These are phyloP conservation scores for Papilio aristodemus DNA, from an alignment of 1,140 invertebrate genomes.

Conservation along the genomic window DNA sequence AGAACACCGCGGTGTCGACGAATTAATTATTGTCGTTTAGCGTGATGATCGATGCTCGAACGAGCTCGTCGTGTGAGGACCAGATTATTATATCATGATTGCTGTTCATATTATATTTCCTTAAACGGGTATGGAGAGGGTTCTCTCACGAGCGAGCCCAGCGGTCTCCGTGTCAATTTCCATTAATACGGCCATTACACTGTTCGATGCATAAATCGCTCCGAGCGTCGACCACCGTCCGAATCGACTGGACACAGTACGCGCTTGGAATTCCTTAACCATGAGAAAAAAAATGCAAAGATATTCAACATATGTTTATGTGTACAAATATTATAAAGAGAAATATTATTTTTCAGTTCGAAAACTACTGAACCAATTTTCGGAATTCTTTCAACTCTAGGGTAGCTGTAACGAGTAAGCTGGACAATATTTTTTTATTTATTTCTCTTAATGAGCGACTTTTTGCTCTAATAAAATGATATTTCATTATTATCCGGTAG, in stretches of 20 bases:
- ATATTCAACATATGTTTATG: neutral
- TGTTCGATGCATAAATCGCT: conserved; percentile 66
- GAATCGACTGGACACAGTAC: neutral
- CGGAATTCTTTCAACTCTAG: no score
- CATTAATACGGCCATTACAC: conserved; percentile 68
- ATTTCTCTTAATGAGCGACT: no score
- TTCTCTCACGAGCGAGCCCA: conserved; percentile 50
- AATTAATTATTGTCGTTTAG: conserved; percentile 58
- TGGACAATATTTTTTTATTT: no score
- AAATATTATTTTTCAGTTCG: neutral
- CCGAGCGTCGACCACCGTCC: conserved; percentile 55
- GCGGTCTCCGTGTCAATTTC: conserved; percentile 62
- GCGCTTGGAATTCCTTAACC: neutral
- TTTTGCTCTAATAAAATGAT: no score
- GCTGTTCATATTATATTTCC: conserved; percentile 71
- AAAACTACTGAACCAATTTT: no score
- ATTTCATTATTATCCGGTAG: no score
- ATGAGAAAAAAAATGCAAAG: neutral
- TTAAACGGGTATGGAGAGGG: conserved; percentile 49
- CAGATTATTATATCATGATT: conserved; percentile 68
- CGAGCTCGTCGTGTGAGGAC: conserved; percentile 58
- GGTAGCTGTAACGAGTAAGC: no score
- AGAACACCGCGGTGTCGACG: conserved; percentile 46
- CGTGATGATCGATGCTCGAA: conserved; percentile 44
- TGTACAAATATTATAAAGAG: neutral